These are phyloP conservation scores for Meriones unguiculatus DNA, from an alignment of 2,113 vertebrate species.

Conservation along the genomic window DNA sequence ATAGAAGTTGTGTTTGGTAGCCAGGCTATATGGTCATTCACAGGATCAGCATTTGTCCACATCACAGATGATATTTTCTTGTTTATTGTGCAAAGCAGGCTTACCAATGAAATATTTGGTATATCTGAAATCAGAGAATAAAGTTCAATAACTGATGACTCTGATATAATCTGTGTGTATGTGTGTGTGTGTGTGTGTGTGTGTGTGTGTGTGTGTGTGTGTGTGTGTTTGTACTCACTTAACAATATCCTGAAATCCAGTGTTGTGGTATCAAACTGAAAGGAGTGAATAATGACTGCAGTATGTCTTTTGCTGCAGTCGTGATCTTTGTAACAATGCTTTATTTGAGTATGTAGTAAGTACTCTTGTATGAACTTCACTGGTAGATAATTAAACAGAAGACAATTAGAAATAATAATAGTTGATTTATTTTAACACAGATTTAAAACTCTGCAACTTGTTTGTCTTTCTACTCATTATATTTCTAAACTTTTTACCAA, in stretches of 20 bases:
- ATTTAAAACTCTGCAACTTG: not conserved
- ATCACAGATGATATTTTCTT: not conserved
- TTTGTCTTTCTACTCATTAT: no score
- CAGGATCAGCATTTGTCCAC: not conserved
- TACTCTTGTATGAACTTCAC: not conserved
- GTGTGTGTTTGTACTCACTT: not conserved
- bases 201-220: no score
- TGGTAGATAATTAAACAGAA: not conserved
- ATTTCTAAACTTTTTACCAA: not conserved
- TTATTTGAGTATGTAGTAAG: not conserved
- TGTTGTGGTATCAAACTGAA: not conserved
- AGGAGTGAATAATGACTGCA: not conserved
- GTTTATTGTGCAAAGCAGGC: not conserved
- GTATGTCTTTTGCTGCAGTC: not conserved
- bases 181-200: not conserved
- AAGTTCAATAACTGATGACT: not conserved
- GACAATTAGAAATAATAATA: not conserved
- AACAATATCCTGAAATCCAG: not conserved
- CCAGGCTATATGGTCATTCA: not conserved
- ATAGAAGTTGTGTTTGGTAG: not conserved
- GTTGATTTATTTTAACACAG: no score
- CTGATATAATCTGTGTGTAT: not conserved
- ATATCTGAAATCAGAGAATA: not conserved
- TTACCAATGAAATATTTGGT: not conserved
- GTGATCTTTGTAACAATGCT: not conserved